Evolutionary conservation across 2,113 vertebrate genomes (phyloP).

Genomic region (Peromyscus polionotus): DNA sequence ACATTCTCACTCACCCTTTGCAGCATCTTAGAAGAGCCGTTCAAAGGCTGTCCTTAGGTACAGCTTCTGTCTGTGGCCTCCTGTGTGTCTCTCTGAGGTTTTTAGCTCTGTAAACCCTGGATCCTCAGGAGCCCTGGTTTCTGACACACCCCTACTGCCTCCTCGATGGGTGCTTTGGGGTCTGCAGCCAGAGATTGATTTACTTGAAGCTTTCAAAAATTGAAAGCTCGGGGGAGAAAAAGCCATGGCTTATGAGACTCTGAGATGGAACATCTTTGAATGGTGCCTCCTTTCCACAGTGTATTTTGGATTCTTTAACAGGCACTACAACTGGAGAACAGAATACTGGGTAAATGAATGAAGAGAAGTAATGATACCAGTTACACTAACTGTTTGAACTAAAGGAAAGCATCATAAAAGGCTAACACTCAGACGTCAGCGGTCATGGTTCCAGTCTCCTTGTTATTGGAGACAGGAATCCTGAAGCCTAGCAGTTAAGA

Average conservation of each 20-base stretch:
- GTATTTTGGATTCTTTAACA: neutral
- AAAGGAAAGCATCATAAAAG: neutral
- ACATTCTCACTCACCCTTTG: neutral
- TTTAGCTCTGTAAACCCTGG: neutral
- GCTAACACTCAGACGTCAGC: neutral
- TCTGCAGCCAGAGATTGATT: neutral
- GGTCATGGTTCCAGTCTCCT: neutral
- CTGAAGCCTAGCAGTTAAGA: neutral
- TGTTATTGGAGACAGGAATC: neutral
- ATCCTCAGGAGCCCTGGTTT: neutral
- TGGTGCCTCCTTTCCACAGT: constrained; percentile 15
- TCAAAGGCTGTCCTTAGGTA: neutral
- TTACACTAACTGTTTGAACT: neutral
- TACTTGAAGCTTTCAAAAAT: constrained; percentile 33
- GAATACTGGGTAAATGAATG: neutral
- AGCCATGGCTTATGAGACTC: neutral
- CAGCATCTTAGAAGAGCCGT: neutral
- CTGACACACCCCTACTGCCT: neutral
- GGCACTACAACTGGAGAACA: neutral
- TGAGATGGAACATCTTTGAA: neutral
- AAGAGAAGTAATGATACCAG: neutral
- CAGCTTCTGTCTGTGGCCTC: neutral
- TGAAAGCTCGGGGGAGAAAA: neutral
- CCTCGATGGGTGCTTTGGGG: neutral
- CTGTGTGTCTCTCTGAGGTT: neutral